Base-by-base conservation (phyloP, 2,888 invertebrate genomes). In the Drosophila tripunctata region DNA sequence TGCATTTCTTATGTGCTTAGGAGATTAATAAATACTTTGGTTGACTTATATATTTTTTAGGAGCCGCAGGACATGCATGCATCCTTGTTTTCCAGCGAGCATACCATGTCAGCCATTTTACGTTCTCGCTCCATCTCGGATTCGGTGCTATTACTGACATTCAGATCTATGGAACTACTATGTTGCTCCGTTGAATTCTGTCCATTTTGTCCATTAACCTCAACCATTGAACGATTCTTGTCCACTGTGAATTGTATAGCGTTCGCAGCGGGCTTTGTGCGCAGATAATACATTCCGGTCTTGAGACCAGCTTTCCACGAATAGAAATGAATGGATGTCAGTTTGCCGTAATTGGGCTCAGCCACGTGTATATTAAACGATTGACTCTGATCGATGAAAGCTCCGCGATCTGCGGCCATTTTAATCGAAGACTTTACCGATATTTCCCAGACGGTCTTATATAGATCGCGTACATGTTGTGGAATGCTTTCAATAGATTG, bases 211-310 rank as follows among this genome's bases (percentile, higher is more conserved):
- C 70, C 83, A 40, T 80, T 84, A 10, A 56, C 24, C 38, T 57
- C 50, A 2, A 45, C 14, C 0, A 89, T 89, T 19, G 95, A 89
- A 83, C 94, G 94, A 0, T 93, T 92, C 90, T 99, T 99, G 91
- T 99, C 98, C 0, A 99, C 98, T 0, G 99, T 99, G 91, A 99
- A 99, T 90, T 99, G 98, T 78, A 99, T 97, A 4, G 99, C 98
- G 90, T 97, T 96, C 1, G 96, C 98, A 0, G 99, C 99, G 4
- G 99, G 97, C 90, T 98, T 98, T 0, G 98, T 99, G 47, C 99
- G 94, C 72, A 99, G 92, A 90, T 99, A 99, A 91, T 99, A 99
- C 99, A 99, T 99, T 48, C 99, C 99, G 1, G 99, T 99, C 92
- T 99, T 99, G 60, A 99, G 92, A 2, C 99, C 99, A 92, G 95